A percentile compares a stretch with the other conserved stretches of the same genome.
phyloP scores from a whole-genome alignment of 2,797 vertebrate genomes.

The Oryzias dopingdopingensis region DNA sequence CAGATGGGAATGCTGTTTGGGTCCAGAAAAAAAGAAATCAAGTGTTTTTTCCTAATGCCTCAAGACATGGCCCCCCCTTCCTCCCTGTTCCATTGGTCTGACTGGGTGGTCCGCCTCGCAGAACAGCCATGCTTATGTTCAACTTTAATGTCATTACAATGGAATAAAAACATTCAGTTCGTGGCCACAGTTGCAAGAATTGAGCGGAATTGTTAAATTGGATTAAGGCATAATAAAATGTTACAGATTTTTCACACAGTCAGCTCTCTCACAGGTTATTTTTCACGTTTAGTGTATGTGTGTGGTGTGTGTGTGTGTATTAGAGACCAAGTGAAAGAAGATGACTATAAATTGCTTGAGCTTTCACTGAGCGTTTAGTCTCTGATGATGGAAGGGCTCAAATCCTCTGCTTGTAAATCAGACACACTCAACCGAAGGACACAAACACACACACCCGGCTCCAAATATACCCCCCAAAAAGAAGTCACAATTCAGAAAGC shows the following conservation, averaged over 20 bases:
- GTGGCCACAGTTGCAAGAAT: slow-evolving; percentile 60
- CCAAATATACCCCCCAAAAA: neutral
- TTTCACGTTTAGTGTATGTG: slow-evolving; percentile 23
- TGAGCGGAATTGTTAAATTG: slow-evolving; percentile 68
- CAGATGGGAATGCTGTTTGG: slow-evolving; percentile 78
- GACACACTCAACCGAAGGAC: slow-evolving; percentile 10
- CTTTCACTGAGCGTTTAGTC: slow-evolving; percentile 37
- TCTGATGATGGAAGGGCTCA: slow-evolving; percentile 36
- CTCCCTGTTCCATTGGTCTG: slow-evolving; percentile 59
- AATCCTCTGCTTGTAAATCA: slow-evolving; percentile 41
- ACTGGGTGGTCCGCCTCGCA: slow-evolving; percentile 77
- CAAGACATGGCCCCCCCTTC: slow-evolving; percentile 68
- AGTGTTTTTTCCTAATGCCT: slow-evolving; percentile 76
- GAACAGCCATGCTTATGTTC: slow-evolving; percentile 73
- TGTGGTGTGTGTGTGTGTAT: slow-evolving; percentile 9
- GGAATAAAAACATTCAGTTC: slow-evolving; percentile 69
- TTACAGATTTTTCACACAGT: slow-evolving; percentile 68
- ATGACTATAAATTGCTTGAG: slow-evolving; percentile 34
- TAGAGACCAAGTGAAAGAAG: slow-evolving; percentile 26
- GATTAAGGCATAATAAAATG: slow-evolving; percentile 71
- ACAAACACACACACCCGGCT: neutral
- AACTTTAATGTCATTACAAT: slow-evolving; percentile 76
- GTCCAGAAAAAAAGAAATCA: slow-evolving; percentile 78
- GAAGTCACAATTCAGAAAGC: neutral
- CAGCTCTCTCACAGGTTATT: slow-evolving; percentile 22